phyloP scores from a whole-genome alignment of 2,888 invertebrate species.

The Danaus chrysippus region DNA sequence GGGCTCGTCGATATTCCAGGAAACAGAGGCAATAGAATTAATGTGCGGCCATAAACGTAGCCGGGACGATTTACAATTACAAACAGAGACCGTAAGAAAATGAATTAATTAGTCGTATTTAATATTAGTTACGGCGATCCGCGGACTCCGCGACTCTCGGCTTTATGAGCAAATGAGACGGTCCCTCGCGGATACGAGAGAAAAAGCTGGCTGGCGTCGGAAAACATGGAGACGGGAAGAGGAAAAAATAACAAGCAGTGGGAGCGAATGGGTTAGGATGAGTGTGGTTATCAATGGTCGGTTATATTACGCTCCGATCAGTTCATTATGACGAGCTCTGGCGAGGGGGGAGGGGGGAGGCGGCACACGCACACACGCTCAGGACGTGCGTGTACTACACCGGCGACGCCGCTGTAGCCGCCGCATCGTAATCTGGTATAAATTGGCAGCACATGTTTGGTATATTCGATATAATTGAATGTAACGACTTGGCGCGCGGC shows the following conservation, averaged over 20 bases:
- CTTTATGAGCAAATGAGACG: neutral
- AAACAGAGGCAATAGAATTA: constrained; percentile 15
- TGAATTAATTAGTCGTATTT: constrained; percentile 12
- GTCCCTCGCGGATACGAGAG: neutral
- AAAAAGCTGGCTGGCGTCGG: neutral
- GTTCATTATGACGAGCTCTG: constrained; percentile 43
- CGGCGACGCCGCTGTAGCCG: constrained; percentile 40
- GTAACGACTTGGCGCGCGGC: neutral
- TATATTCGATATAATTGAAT: neutral
- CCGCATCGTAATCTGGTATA: constrained; percentile 45
- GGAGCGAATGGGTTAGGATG: constrained; percentile 35
- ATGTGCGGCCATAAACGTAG: constrained; percentile 9
- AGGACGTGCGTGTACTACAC: neutral
- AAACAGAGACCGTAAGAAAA: constrained; percentile 9
- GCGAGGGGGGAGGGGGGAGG: constrained; percentile 29
- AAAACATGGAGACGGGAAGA: neutral
- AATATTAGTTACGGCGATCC: constrained; percentile 7
- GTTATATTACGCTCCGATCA: constrained; percentile 50
- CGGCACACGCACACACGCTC: constrained; percentile 1
- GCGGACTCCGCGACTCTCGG: neutral
- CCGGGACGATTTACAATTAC: constrained; percentile 15
- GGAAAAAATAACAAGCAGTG: constrained; percentile 31
- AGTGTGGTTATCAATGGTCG: constrained; percentile 49
- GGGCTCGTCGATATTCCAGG: constrained; percentile 15
- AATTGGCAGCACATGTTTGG: constrained; percentile 48